Conservation (phyloP, 1,140 invertebrate genomes). For the Pseudomyrmex gracilis region DNA sequence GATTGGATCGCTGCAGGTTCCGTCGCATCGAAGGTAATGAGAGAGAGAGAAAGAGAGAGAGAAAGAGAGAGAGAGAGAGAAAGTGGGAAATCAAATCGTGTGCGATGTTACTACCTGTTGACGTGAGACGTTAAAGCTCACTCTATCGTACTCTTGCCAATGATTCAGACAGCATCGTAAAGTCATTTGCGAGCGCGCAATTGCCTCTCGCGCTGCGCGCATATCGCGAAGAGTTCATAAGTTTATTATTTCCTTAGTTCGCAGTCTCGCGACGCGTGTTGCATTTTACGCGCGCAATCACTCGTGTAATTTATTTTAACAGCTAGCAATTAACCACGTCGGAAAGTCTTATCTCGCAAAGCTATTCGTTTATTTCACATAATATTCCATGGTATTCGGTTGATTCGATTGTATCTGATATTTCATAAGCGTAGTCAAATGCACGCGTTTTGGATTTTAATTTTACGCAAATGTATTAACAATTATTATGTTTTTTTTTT, state of each 20-base stretch:
- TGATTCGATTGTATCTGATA: neutral
- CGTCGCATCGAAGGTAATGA: constrained; percentile 94
- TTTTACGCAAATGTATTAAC: neutral
- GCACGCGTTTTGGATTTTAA: neutral
- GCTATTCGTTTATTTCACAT: neutral
- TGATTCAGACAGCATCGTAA: constrained; percentile 36
- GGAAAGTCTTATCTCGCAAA: constrained; percentile 11
- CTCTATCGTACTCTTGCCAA: constrained; percentile 34
- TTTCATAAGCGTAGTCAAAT: neutral
- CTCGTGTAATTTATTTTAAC: constrained; percentile 30
- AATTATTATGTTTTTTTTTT: neutral
- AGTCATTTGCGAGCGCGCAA: constrained; percentile 6
- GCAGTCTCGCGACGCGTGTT: constrained; percentile 18
- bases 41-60: constrained; percentile 33
- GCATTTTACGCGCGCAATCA: neutral
- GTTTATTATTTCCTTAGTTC: neutral
- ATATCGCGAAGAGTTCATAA: constrained; percentile 1
- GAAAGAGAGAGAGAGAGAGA: neutral
- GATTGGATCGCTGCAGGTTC: constrained; percentile 91
- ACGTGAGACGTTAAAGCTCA: constrained; percentile 55
- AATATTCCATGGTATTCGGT: neutral
- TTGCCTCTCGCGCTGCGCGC: neutral
- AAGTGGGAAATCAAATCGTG: constrained; percentile 19
- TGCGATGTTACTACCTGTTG: constrained; percentile 28
- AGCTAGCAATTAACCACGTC: neutral